phyloP scores from a whole-genome alignment of 2,888 invertebrate genomes.

The Cephus rjabovi region DNA sequence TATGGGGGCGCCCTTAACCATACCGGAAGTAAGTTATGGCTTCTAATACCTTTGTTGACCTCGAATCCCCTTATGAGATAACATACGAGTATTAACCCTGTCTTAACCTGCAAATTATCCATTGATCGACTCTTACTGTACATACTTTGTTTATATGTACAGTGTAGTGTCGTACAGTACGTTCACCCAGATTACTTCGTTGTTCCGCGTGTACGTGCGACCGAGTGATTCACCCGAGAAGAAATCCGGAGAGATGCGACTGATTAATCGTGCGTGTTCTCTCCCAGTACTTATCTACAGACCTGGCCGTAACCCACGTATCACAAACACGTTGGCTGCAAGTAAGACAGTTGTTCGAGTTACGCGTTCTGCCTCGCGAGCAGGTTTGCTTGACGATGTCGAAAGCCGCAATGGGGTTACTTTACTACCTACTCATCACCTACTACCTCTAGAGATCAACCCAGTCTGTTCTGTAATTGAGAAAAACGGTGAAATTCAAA shows the following conservation, averaged over 20 bases:
- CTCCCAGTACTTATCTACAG: slow-evolving; percentile 27
- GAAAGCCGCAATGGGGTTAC: not conserved
- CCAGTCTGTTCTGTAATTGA: not conserved
- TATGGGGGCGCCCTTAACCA: slow-evolving; percentile 22
- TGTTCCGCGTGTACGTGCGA: not conserved
- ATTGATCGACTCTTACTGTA: not conserved
- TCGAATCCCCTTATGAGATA: not conserved
- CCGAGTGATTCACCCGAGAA: slow-evolving; percentile 29
- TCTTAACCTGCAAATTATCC: slow-evolving; percentile 3
- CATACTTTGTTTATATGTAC: not conserved
- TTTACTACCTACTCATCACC: not conserved
- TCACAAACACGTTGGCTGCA: slow-evolving; percentile 3
- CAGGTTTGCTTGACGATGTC: not conserved
- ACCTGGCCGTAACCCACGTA: slow-evolving; percentile 10
- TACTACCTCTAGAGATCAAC: not conserved
- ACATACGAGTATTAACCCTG: slow-evolving; percentile 10
- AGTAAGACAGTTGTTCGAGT: slow-evolving; percentile 21
- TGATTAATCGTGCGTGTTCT: slow-evolving; percentile 34
- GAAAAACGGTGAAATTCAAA: not conserved
- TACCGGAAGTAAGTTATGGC: slow-evolving; percentile 36
- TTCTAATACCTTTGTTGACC: slow-evolving; percentile 24
- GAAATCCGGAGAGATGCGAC: slow-evolving; percentile 31
- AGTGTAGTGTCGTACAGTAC: not conserved
- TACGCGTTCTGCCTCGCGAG: slow-evolving; percentile 5
- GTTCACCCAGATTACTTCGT: not conserved